Conservation (phyloP, 2,888 invertebrate species). For the Hetaerina titia region DNA sequence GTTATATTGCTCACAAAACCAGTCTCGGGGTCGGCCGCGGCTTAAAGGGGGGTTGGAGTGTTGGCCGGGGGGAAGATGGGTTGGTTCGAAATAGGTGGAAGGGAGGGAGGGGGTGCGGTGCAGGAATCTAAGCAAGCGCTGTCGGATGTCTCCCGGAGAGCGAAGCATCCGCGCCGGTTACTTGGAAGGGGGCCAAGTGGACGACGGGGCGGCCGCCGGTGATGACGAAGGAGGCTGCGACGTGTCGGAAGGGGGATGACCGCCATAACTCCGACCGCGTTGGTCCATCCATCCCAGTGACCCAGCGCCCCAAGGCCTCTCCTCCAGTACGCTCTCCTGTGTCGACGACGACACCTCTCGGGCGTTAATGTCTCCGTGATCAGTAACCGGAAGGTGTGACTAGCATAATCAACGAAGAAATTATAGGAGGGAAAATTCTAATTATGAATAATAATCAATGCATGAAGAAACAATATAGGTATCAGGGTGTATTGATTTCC, state of each 20-base stretch:
- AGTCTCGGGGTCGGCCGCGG: neutral
- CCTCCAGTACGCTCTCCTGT: neutral
- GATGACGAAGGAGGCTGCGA: neutral
- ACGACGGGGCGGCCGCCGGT: too few species aligned
- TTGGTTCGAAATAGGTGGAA: neutral
- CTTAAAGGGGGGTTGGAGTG: neutral
- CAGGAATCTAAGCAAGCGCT: neutral
- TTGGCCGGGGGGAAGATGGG: neutral
- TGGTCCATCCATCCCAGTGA: conserved; percentile 34
- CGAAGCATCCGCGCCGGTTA: neutral
- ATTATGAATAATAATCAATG: too few species aligned
- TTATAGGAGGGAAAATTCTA: too few species aligned
- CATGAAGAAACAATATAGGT: too few species aligned
- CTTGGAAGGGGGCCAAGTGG: neutral
- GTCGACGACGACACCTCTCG: neutral
- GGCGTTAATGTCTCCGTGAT: neutral
- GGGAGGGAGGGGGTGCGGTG: neutral
- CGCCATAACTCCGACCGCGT: neutral
- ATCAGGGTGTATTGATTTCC: too few species aligned
- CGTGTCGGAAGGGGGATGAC: neutral
- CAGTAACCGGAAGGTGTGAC: neutral
- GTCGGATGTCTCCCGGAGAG: neutral
- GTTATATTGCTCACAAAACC: conserved; percentile 58
- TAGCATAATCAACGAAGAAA: too few species aligned
- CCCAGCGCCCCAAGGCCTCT: neutral